Evolutionary conservation across 2,797 vertebrate species (phyloP), one percentile per base, ranked within the genome.

Genomic region (Rhabdomys pumilio): DNA sequence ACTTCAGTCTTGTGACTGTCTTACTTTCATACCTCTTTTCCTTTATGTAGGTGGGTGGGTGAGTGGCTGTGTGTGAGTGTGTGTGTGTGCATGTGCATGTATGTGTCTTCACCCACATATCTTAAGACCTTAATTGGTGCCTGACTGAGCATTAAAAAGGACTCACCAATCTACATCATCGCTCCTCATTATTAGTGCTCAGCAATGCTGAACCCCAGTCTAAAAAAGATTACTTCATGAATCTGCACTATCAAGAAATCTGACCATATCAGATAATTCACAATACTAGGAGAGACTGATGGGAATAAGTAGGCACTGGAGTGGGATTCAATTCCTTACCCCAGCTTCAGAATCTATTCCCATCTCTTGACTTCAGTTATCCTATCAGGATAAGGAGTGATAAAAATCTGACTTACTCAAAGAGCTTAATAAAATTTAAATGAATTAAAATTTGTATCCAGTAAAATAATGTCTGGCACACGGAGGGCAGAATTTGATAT

Each of bases 401-500:
- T 83, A 38, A 77, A 91, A 95, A 75, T 41, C 50, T 3, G 22
- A 63, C 4, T 34, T 69, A 83, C 17, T 2, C 73, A 75, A 31
- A 14, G 24, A 17, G 1, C 26, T 85, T 85, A 38, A 63, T 41
- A 50, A 15, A 41, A 4, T 12, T 3, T 14, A 22, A 88, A 12
- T 88, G 13, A 69, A 93, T 93, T 83, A 84, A 92, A 93, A 50
- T 81, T 24, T 34, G 41, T 29, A 29, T 50, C 82, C 1, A n/a
- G 65, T 81, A 79, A 10, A 26, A 83, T 41, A 10, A 12, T 44
- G 6, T 69, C 61, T 95, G 24, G 41, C 34, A 82, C 17, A 47
- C 8, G 44, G 1, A 63, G 29, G 94, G 19, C 53, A 75, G 38
- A 19, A 55, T 87, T 72, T 90, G 57, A 93, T 89, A 14, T 47